A percentile compares a stretch with the other conserved stretches of the same genome.
phyloP scores from a whole-genome alignment of 1,140 invertebrate genomes.

The Acromyrmex heyeri region DNA sequence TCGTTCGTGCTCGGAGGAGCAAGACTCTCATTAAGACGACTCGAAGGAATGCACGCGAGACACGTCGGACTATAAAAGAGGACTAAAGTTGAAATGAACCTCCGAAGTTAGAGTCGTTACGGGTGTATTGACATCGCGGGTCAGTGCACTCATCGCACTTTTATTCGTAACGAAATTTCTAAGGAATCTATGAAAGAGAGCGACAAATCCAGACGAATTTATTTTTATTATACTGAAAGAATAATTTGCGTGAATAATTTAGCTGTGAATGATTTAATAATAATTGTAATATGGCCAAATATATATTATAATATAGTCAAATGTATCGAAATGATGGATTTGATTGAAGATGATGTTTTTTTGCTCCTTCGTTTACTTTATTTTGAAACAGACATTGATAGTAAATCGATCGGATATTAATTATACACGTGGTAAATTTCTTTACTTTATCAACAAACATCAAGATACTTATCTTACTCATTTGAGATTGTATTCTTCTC shows the following conservation, averaged over 20 bases:
- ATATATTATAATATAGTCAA: background rate
- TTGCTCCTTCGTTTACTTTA: no score
- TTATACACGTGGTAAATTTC: background rate
- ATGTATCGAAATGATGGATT: background rate
- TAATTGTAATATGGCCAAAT: background rate
- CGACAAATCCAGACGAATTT: background rate
- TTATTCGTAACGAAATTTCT: constrained; percentile 23
- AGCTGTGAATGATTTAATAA: background rate
- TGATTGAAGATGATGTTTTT: background rate
- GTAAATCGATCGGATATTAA: background rate
- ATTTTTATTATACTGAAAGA: background rate
- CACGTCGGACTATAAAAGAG: constrained; percentile 45
- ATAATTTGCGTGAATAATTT: background rate
- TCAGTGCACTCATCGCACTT: background rate
- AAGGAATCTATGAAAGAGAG: background rate
- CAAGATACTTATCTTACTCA: background rate
- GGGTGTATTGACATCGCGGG: constrained; percentile 14
- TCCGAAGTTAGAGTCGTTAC: constrained; percentile 38
- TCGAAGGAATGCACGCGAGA: constrained; percentile 38
- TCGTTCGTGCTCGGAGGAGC: constrained; percentile 44
- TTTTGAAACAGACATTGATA: background rate
- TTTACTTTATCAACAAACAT: background rate
- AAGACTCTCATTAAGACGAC: constrained; percentile 43
- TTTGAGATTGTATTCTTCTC: background rate
- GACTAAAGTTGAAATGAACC: constrained; percentile 19